phyloP scores from a whole-genome alignment of 2,113 vertebrate genomes.

The Burhinus oedicnemus region DNA sequence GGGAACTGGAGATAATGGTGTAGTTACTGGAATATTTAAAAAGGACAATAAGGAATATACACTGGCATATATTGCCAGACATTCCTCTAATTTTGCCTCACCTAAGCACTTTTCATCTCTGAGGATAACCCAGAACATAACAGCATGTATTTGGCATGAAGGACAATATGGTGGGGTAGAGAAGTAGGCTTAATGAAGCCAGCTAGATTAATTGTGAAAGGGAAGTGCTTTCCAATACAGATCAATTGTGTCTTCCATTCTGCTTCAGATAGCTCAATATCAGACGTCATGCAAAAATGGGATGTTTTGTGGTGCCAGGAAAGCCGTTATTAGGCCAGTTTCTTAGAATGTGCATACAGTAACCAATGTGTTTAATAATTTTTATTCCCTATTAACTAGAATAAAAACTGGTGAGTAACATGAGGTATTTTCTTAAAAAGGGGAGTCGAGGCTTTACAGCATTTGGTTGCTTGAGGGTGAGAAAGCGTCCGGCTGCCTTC shows the following conservation, averaged over 20 bases:
- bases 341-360: not conserved
- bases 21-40: not conserved
- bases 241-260: rapidly evolving
- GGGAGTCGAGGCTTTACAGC: not conserved
- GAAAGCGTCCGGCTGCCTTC: not conserved
- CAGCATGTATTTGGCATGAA: not conserved
- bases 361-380: not conserved
- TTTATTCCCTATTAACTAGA: not conserved
- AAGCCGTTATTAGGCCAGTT: not conserved
- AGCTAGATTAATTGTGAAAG: not conserved
- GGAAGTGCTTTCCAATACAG: not conserved
- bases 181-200: not conserved
- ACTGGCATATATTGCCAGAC: not conserved
- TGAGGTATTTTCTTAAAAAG: not conserved
- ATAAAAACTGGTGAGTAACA: not conserved
- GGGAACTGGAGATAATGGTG: not conserved
- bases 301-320: not conserved
- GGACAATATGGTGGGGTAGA: not conserved
- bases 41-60: not conserved
- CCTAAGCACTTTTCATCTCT: not conserved
- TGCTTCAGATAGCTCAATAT: not conserved
- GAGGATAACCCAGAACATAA: not conserved
- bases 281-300: not conserved
- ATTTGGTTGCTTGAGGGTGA: not conserved
- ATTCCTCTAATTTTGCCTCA: not conserved